Conservation (phyloP, 2,888 invertebrate species). For the Orgyia antiqua region DNA sequence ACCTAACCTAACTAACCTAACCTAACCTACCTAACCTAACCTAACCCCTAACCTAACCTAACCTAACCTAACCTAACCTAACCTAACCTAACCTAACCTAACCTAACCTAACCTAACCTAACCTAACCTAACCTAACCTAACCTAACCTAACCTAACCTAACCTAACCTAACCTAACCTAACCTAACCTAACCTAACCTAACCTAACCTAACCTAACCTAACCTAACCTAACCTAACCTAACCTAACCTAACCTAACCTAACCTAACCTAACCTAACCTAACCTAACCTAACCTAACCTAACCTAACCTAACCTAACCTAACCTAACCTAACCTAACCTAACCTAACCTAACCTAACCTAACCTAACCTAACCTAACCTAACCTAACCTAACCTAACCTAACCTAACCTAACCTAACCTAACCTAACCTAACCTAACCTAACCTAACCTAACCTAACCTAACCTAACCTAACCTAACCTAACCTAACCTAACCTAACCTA, state of each 20-base stretch:
- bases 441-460: slow-evolving; percentile 14
- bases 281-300: too few relatives aligned
- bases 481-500: slow-evolving; percentile 16
- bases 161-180: slow-evolving; percentile 12
- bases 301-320: too few relatives aligned
- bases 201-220: too few relatives aligned
- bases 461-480: slow-evolving; percentile 11
- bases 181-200: slow-evolving; percentile 11
- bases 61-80: slow-evolving; percentile 13
- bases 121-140: slow-evolving; percentile 11
- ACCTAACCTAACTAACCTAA: slow-evolving; percentile 9
- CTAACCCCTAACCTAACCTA: slow-evolving; percentile 16
- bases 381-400: slow-evolving; percentile 11
- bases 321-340: slow-evolving; percentile 9
- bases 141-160: slow-evolving; percentile 9
- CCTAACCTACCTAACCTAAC: slow-evolving; percentile 21
- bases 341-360: slow-evolving; percentile 11
- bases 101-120: slow-evolving; percentile 17
- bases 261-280: too few relatives aligned
- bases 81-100: slow-evolving; percentile 20
- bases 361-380: slow-evolving; percentile 11
- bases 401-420: slow-evolving; percentile 14
- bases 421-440: slow-evolving; percentile 16
- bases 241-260: too few relatives aligned
- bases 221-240: too few relatives aligned